Evolutionary conservation across 2,888 invertebrate genomes (phyloP), one percentile per base, ranked within the genome.

Genomic region (Folsomia candida): DNA sequence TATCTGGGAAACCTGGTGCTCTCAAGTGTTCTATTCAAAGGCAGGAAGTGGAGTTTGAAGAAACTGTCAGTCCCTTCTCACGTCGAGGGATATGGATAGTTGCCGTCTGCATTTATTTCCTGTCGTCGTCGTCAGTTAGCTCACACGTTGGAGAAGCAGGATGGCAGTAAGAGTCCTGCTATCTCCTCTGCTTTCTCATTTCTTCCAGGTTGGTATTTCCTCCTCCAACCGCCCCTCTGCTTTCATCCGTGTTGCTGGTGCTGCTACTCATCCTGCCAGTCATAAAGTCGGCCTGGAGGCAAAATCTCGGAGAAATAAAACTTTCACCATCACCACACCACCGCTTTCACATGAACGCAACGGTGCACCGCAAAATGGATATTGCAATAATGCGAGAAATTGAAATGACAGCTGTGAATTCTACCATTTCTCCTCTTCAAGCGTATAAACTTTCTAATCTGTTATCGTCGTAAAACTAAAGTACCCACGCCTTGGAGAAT

Each of bases 301-400:
- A 37, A 54, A 64, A 64, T 64, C 24, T 47, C 22, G 26, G 51
- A 37, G 63, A 64, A 37, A 64, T 64, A 64, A 64, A 64, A 64
- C 63, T 64, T 64, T 64, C 63, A 64, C 63, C 37, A 47, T 37
- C 24, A 22, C 63, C 20, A 64, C 20, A 11, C 54, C 20, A 54
- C 18, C 18, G 20, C 54, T 14, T 9, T 37, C 37, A 54, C 22
- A 54, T 20, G 20, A 18, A 54, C 20, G 54, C 54, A 14, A 22
- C 54, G 54, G 6, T 54, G 14, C 37, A 37, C 37, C 37, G 14
- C 37, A 37, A 37, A 37, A 37, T 37, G 37, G 37, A 37, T 37
- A 37, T 37, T 37, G 37, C 14, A 37, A 37, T 37, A n/a, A n/a
- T n/a, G n/a, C 14, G 37, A 37, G 37, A 37, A 37, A 37, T 4